These are phyloP conservation scores for Drosophila persimilis DNA, from an alignment of 1,140 invertebrate species.

Conservation along the genomic window DNA sequence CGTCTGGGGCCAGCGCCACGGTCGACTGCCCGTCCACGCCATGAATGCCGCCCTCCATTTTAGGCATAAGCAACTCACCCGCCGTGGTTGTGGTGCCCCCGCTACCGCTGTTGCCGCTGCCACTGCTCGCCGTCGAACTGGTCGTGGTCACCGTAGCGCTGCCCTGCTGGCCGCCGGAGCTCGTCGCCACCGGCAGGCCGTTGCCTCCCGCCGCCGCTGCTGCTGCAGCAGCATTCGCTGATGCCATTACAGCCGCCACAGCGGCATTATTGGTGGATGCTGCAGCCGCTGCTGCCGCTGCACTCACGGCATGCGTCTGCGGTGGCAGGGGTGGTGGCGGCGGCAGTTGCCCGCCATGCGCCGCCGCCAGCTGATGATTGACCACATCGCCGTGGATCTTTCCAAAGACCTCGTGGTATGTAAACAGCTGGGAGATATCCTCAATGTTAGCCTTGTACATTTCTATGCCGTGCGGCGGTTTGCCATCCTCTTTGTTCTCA, in stretches of 20 bases:
- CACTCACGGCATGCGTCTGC: constrained; percentile 68
- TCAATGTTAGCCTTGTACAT: constrained; percentile 93
- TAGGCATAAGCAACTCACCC: constrained; percentile 83
- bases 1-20: constrained; percentile 84
- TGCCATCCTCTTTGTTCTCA: constrained; percentile 84
- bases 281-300: constrained; percentile 66
- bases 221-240: constrained; percentile 67
- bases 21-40: constrained; percentile 84
- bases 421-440: constrained; percentile 91
- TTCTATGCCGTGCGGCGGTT: constrained; percentile 88
- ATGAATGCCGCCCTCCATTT: constrained; percentile 85
- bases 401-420: constrained; percentile 94
- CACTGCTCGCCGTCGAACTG: constrained; percentile 41
- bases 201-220: constrained; percentile 41
- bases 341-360: constrained; percentile 69
- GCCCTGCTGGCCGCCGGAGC: constrained; percentile 32
- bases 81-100: constrained; percentile 56
- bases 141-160: constrained; percentile 40
- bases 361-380: constrained; percentile 80
- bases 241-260: constrained; percentile 74
- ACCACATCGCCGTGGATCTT: constrained; percentile 88
- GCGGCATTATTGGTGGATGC: constrained; percentile 76
- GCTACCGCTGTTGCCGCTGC: constrained; percentile 34
- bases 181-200: constrained; percentile 44
- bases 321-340: constrained; percentile 69